Evolutionary conservation across 2,113 vertebrate genomes (phyloP).

Genomic region (Isurus oxyrinchus): DNA sequence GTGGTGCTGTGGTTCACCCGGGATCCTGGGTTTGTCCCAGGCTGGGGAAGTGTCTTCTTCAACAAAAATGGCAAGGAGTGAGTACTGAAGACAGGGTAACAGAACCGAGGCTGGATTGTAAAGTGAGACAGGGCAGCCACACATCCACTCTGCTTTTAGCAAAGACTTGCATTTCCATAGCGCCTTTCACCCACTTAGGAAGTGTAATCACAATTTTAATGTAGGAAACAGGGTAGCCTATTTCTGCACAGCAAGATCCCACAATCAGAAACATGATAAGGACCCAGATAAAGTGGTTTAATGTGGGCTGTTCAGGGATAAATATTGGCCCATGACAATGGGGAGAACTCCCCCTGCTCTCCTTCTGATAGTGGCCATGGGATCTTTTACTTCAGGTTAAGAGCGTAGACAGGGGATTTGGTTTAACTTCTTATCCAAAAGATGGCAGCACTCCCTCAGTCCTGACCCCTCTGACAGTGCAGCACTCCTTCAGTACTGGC

Average conservation of each 20-base stretch:
- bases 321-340: too few species aligned
- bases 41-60: constrained; percentile 73
- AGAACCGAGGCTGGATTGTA: not conserved
- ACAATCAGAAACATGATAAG: not conserved
- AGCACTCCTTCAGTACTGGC: not conserved
- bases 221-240: not conserved
- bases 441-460: too few species aligned
- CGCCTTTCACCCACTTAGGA: too few species aligned
- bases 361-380: too few species aligned
- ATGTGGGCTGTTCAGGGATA: too few species aligned
- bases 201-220: not conserved
- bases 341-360: too few species aligned
- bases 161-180: not conserved
- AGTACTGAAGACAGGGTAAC: constrained; percentile 44
- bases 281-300: not conserved
- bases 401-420: too few species aligned
- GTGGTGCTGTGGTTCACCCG: constrained; percentile 85
- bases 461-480: not conserved
- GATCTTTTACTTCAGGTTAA: too few species aligned
- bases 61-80: constrained; percentile 49
- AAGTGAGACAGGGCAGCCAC: not conserved
- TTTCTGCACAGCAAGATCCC: not conserved
- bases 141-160: not conserved
- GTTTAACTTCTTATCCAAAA: too few species aligned
- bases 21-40: constrained; percentile 78